A percentile compares a stretch with the other conserved stretches of the same genome.
Evolutionary conservation across 2,113 vertebrate genomes (phyloP).

Genomic region (Monarcha castaneiventris): DNA sequence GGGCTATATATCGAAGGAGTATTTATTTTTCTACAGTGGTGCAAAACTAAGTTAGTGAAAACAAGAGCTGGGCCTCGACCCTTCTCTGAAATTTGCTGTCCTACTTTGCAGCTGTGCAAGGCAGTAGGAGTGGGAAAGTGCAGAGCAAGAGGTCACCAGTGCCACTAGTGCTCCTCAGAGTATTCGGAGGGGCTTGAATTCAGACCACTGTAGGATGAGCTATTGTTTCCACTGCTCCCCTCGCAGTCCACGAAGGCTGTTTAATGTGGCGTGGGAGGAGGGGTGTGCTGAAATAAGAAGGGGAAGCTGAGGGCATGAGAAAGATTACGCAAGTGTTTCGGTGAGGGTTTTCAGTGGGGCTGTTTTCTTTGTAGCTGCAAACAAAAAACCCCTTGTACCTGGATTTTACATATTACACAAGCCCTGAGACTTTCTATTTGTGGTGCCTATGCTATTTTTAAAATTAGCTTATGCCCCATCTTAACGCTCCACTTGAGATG

Average conservation of each 20-base stretch:
- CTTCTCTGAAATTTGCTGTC: not conserved
- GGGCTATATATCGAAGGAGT: not conserved
- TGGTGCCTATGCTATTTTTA: not conserved
- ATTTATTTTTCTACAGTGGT: not conserved
- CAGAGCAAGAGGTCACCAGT: not conserved
- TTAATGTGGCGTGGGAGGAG: slow-evolving; percentile 28
- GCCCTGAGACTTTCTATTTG: not conserved
- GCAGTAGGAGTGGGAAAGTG: slow-evolving; percentile 46
- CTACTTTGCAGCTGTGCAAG: not conserved
- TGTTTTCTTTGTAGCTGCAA: not conserved
- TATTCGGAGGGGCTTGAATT: not conserved
- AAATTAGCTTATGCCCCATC: not conserved
- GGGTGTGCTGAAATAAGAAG: not conserved
- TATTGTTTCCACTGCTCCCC: slow-evolving; percentile 22
- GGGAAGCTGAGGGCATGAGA: slow-evolving; percentile 47
- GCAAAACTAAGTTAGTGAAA: slow-evolving; percentile 4
- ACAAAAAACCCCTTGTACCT: not conserved
- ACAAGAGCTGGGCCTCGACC: not conserved
- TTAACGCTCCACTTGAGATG: not conserved
- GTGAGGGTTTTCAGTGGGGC: not conserved
- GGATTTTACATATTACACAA: not conserved
- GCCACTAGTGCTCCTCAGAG: not conserved
- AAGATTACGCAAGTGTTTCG: not conserved
- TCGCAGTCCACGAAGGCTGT: not conserved
- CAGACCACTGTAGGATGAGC: not conserved